phyloP scores from a whole-genome alignment of 1,140 invertebrate genomes.

The Zaprionus vittiger region DNA sequence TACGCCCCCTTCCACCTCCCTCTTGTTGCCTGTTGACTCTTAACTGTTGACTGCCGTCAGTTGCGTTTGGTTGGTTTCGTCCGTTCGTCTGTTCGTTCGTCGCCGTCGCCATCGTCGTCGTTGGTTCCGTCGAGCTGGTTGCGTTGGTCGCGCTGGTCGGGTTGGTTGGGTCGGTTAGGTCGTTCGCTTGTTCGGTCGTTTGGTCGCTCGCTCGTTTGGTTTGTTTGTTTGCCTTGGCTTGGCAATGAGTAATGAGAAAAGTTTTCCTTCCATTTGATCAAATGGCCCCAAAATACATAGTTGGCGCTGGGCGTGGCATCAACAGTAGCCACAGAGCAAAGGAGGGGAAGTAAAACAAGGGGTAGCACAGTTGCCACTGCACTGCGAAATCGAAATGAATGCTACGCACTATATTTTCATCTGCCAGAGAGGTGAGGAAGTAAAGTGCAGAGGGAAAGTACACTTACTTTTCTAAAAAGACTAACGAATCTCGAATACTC shows the following conservation, averaged over 20 bases:
- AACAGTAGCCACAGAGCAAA: background rate
- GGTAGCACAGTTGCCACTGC: slow-evolving; percentile 23
- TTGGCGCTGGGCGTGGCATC: slow-evolving; percentile 45
- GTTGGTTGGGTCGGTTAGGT: background rate
- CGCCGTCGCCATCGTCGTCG: slow-evolving; percentile 7
- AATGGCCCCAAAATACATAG: slow-evolving; percentile 78
- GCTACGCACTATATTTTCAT: slow-evolving; percentile 68
- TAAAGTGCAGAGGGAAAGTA: background rate
- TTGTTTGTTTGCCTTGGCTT: slow-evolving; percentile 69
- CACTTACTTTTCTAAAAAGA: background rate
- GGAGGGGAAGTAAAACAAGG: slow-evolving; percentile 12
- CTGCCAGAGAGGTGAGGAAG: slow-evolving; percentile 26
- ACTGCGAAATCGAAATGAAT: slow-evolving; percentile 50
- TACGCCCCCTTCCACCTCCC: background rate
- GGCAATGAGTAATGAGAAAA: slow-evolving; percentile 82
- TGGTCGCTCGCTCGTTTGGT: slow-evolving; percentile 23
- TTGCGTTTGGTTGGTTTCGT: slow-evolving; percentile 47
- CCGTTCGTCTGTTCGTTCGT: slow-evolving; percentile 21
- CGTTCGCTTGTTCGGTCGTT: slow-evolving; percentile 25
- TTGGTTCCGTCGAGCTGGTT: slow-evolving; percentile 7
- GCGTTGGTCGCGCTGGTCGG: slow-evolving; percentile 21
- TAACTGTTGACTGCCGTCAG: slow-evolving; percentile 78
- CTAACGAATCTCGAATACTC: background rate
- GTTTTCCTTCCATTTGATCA: slow-evolving; percentile 81
- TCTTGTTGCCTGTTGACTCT: slow-evolving; percentile 62